These are phyloP conservation scores for Diplazon laetatorius DNA, from an alignment of 2,888 invertebrate species.

Conservation along the genomic window DNA sequence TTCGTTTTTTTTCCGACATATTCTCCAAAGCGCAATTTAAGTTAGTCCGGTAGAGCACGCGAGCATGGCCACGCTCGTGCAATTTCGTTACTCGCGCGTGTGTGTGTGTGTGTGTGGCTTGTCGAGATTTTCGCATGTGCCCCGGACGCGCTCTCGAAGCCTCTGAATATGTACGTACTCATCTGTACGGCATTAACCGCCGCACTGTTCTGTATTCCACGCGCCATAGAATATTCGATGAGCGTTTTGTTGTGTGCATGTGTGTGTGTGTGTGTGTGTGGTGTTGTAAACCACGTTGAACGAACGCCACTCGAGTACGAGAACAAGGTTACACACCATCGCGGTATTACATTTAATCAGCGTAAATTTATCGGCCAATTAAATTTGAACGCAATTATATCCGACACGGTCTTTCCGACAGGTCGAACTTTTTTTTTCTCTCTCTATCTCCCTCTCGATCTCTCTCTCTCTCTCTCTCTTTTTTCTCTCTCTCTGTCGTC, in stretches of 20 bases:
- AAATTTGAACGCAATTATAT: slow-evolving; percentile 62
- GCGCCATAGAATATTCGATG: slow-evolving; percentile 47
- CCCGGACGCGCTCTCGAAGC: not conserved
- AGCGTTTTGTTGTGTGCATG: no score
- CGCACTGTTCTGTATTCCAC: slow-evolving; percentile 25
- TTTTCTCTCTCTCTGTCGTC: slow-evolving; percentile 17
- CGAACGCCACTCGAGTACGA: slow-evolving; percentile 9
- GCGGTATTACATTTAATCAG: slow-evolving; percentile 66
- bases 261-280: no score
- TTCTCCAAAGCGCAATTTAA: slow-evolving; percentile 16
- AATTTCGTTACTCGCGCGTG: not conserved
- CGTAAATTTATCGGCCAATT: slow-evolving; percentile 67
- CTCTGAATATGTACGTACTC: slow-evolving; percentile 14
- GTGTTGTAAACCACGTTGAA: slow-evolving; percentile 28
- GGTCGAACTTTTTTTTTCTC: slow-evolving; percentile 32
- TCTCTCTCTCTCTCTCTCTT: slow-evolving; percentile 20
- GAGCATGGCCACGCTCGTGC: not conserved
- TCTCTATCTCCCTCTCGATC: no score
- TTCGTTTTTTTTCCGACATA: slow-evolving; percentile 22
- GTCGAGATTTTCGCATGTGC: slow-evolving; percentile 15
- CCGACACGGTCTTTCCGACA: slow-evolving; percentile 53
- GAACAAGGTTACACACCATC: slow-evolving; percentile 55
- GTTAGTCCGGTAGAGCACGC: not conserved
- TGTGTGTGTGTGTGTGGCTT: not conserved
- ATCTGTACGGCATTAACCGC: slow-evolving; percentile 13